These are phyloP conservation scores for Scleropages formosus DNA, from an alignment of 2,797 vertebrate species.

Conservation along the genomic window DNA sequence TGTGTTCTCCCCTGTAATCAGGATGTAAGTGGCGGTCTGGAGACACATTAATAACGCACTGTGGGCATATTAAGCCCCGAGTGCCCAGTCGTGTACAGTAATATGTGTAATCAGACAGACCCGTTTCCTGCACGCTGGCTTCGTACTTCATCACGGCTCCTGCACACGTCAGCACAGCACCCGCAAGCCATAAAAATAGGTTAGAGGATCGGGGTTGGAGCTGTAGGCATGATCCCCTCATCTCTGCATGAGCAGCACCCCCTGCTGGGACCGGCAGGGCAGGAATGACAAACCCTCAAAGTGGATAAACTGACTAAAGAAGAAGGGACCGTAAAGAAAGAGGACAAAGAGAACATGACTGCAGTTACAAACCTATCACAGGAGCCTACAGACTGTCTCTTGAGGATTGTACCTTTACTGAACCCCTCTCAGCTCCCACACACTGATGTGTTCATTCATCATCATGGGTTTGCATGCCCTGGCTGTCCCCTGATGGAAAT, in stretches of 20 bases:
- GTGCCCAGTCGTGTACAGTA: neutral
- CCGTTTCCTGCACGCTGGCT: conserved; percentile 6
- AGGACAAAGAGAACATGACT: too few relatives aligned
- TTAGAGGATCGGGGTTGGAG: neutral
- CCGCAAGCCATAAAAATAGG: conserved; percentile 3
- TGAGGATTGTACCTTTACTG: too few relatives aligned
- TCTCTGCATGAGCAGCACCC: neutral
- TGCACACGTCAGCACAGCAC: neutral
- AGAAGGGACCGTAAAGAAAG: too few relatives aligned
- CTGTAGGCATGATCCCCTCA: neutral
- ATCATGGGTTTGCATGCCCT: too few relatives aligned
- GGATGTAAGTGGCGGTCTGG: conserved; percentile 3
- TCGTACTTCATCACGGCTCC: neutral
- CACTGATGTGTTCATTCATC: too few relatives aligned
- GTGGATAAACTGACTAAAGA: too few relatives aligned
- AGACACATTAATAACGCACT: conserved; percentile 30
- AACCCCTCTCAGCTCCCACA: too few relatives aligned
- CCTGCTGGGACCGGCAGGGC: neutral
- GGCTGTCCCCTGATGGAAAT: neutral
- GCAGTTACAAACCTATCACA: too few relatives aligned
- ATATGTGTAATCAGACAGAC: conserved; percentile 27
- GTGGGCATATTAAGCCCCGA: neutral
- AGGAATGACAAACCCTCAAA: too few relatives aligned
- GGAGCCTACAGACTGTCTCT: too few relatives aligned
- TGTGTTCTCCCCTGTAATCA: conserved; percentile 19